Base-by-base conservation (phyloP, 1,140 invertebrate genomes). In the Heliconius himera region DNA sequence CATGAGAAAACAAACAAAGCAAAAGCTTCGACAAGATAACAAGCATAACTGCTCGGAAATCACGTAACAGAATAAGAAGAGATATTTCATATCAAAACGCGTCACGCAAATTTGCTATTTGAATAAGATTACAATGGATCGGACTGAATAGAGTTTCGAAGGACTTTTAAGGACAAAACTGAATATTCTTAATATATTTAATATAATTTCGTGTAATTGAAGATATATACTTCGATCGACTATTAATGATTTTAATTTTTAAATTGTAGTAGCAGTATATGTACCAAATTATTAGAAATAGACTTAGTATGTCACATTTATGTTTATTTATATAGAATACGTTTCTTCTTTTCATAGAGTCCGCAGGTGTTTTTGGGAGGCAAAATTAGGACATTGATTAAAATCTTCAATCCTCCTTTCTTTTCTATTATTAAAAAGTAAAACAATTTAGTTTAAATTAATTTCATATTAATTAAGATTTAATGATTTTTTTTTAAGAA, bases 71-170 rank as follows among this genome's bases (percentile, higher is more conserved):
- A 90, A 88, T 83, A 88, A 87, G 70, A 87, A 76, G 82, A 84
- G 81, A 81, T 74, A 82, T 81, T 83, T 75, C 81, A 87, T 88
- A 88, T 86, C 80, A 87, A 87, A 89, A 83, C 83, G 79, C 78
- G 84, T 82, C 82, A 86, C 83, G 83, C 82, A 88, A 87, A 86
- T 86, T 89, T 88, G 85, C 85, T 84, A 85, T 87, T 83, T 87
- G 85, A 85, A 88, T 88, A 76, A 73, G 70, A 78, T 70, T 73
- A 88, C 89, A 91, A 83, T 80, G 79, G 81, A 77, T 81, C 71
- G 56, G 73, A 76, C 78, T 84, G 80, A 75, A 75, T 79, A 77
- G 79, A 82, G 76, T 82, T 84, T 83, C 80, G 75, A 84, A 83
- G 81, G 84, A 79, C 81, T 82, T 79, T 84, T 89, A 89, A 86